These are phyloP conservation scores for Tragulus kanchil DNA, from an alignment of 2,113 vertebrate genomes.

Conservation along the genomic window DNA sequence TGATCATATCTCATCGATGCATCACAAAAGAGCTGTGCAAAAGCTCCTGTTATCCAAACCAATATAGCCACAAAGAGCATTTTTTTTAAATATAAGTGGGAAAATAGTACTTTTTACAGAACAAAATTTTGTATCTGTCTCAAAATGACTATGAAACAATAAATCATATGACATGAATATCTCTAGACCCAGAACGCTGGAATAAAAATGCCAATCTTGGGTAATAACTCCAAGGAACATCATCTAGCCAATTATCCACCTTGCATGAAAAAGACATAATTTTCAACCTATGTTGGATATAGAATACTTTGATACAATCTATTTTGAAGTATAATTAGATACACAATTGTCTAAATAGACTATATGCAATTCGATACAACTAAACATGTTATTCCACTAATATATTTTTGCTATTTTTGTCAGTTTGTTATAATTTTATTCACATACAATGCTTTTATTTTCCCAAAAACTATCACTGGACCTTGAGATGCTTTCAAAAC, in stretches of 20 bases:
- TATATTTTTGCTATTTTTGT: conserved; percentile 70
- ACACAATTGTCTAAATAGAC: conserved; percentile 80
- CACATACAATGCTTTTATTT: conserved; percentile 69
- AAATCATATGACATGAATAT: conserved; percentile 62
- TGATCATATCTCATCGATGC: neutral
- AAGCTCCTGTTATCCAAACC: conserved; percentile 42
- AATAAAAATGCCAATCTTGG: conserved; percentile 77
- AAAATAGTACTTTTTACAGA: conserved; percentile 59
- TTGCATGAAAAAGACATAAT: conserved; percentile 78
- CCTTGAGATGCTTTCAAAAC: conserved; percentile 58
- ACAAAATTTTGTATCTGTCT: conserved; percentile 37
- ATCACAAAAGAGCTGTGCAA: conserved; percentile 57
- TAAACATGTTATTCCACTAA: conserved; percentile 77
- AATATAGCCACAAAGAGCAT: neutral
- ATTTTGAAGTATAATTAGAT: conserved; percentile 87
- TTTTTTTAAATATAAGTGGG: neutral
- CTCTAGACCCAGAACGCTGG: conserved; percentile 65
- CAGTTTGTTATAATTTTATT: conserved; percentile 74
- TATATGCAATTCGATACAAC: conserved; percentile 77
- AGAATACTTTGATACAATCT: conserved; percentile 76
- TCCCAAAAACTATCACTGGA: neutral
- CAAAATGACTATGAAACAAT: conserved; percentile 65
- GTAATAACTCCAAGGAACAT: conserved; percentile 79
- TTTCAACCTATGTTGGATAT: conserved; percentile 83
- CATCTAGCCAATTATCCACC: conserved; percentile 81